Conservation (phyloP, 2,113 vertebrate genomes). For the Ibidorhyncha struthersii region DNA sequence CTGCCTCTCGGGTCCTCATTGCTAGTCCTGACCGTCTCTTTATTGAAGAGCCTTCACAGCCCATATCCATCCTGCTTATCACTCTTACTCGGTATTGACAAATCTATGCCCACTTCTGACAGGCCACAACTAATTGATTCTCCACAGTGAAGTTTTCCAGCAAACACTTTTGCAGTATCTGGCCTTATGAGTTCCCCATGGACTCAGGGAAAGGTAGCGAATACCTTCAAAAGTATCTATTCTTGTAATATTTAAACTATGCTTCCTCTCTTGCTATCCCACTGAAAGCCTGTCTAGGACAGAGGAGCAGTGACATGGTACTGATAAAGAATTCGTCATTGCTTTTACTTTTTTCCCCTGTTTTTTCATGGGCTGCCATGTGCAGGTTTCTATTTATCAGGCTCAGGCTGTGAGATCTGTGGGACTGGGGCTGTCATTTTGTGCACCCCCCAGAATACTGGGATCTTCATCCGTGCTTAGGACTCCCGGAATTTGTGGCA, state of each 20-base stretch:
- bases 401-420: background rate
- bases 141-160: constrained; percentile 21
- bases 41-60: constrained; percentile 61
- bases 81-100: constrained; percentile 57
- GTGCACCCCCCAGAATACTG: background rate
- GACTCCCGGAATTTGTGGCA: background rate
- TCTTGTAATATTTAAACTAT: background rate
- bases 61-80: constrained; percentile 61
- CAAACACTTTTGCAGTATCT: background rate
- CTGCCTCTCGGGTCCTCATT: background rate
- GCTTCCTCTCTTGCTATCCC: background rate
- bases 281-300: background rate
- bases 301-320: background rate
- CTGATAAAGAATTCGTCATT: background rate
- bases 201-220: background rate
- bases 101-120: constrained; percentile 40
- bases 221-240: background rate
- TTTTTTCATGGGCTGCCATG: rapidly evolving
- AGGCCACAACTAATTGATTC: constrained; percentile 53
- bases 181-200: background rate
- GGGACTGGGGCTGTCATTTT: background rate
- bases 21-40: background rate
- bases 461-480: background rate
- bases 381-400: background rate
- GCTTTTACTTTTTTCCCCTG: background rate